Evolutionary conservation across 2,888 invertebrate species (phyloP), one percentile per base, ranked within the genome.

Genomic region (Aproaerema taeniolella): DNA sequence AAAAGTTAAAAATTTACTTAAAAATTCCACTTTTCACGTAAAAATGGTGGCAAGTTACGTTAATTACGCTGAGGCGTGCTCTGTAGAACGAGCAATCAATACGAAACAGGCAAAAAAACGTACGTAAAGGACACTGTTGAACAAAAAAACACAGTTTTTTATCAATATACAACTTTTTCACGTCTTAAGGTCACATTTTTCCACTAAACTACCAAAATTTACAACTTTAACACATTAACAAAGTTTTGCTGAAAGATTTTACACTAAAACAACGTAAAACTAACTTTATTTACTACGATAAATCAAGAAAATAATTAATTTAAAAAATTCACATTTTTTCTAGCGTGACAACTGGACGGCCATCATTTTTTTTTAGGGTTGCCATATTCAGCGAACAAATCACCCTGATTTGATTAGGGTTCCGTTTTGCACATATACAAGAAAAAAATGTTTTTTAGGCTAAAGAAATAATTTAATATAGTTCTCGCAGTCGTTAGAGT

Each of bases 121-220:
- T 34, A 38, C 41, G 33, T 31, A 3, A 20, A 35, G 39, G 36
- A 45, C 45, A 17, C 4, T 17, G 20, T 41, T 51, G 57, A 72
- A 71, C 74, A 71, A 72, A 71, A 59, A 60, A 54, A 56, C 47
- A 6, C 8, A 59, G 63, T 67, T 71, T 70, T 71, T 68, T 65
- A 50, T 42, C 53, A 53, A 46, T 46, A 52, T 51, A 46, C 47
- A 45, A 45, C 35, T 30, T 17, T 28, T 42, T 33, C 26, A 33
- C 10, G 3, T 32, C 42, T 31, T 38, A 31, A 45, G 41, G 31
- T 39, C 31, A 42, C 42, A 41, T 51, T 45, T 47, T 41, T 31
- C 29, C 38, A 34, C 5, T 32, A 43, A 32, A 47, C 40, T 31
- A 25, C 20, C 15, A 28, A 38, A 38, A 29, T 25, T 15, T 14